Evolutionary conservation across 1,140 invertebrate species (phyloP).

Genomic region (Ostrea denselamellosa): DNA sequence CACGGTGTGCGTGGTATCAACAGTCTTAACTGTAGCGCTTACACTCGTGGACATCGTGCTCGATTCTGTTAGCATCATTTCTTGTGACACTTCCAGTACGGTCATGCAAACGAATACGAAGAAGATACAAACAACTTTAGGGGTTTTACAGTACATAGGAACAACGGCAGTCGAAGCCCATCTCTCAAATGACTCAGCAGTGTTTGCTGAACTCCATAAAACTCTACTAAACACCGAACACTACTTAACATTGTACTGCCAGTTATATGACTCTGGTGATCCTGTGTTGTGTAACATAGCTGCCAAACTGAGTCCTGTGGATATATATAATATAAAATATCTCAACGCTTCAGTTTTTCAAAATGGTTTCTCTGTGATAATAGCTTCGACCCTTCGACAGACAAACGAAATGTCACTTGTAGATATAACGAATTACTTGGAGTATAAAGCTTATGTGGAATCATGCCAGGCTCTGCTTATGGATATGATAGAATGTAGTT

Average conservation of each 20-base stretch:
- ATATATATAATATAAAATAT: conserved; percentile 4
- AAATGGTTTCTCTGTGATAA: neutral
- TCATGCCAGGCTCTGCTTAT: neutral
- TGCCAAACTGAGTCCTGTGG: neutral
- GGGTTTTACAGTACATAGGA: neutral
- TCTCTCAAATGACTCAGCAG: neutral
- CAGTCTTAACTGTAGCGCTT: neutral
- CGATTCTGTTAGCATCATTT: neutral
- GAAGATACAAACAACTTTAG: conserved; percentile 1
- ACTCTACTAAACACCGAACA: neutral
- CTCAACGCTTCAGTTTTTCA: neutral
- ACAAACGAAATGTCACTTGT: neutral
- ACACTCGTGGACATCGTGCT: conserved; percentile 25
- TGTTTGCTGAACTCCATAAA: neutral
- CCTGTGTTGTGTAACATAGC: neutral
- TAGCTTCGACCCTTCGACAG: neutral
- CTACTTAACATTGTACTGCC: neutral
- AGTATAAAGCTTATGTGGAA: conserved; percentile 17
- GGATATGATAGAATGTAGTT: conserved; percentile 6
- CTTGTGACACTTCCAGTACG: neutral
- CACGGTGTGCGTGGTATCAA: conserved; percentile 6
- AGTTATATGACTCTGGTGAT: neutral
- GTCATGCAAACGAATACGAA: neutral
- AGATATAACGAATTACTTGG: neutral
- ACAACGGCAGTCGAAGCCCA: neutral